Evolutionary conservation across 1,140 invertebrate genomes (phyloP).

Genomic region (Drosophila tani): DNA sequence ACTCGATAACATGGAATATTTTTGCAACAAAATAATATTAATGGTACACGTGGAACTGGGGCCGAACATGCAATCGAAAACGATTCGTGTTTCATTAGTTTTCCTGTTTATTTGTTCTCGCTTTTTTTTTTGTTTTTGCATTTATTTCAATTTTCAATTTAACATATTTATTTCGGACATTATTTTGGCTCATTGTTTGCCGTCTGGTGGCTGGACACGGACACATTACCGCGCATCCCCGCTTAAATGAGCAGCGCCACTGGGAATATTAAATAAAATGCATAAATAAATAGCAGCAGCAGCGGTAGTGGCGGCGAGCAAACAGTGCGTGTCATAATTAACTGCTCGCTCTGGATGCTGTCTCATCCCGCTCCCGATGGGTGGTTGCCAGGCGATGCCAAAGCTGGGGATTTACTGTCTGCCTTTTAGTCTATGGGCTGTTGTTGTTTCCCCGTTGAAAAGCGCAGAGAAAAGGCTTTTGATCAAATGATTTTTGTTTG

Average conservation of each 20-base stretch:
- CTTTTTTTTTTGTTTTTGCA: neutral
- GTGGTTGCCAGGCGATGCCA: constrained; percentile 23
- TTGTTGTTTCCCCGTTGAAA: neutral
- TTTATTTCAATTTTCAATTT: neutral
- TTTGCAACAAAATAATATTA: constrained; percentile 18
- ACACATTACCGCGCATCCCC: neutral
- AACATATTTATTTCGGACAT: neutral
- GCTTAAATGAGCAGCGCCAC: constrained; percentile 32
- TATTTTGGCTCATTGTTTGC: constrained; percentile 23
- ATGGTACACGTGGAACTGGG: constrained; percentile 22
- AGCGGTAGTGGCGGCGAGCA: neutral
- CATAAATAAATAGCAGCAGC: constrained; percentile 42
- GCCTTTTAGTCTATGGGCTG: neutral
- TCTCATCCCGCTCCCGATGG: neutral
- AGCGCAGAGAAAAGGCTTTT: neutral
- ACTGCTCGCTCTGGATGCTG: constrained; percentile 6
- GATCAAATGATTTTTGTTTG: neutral
- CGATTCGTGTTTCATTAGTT: constrained; percentile 65
- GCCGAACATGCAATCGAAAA: constrained; percentile 45
- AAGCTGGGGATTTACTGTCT: constrained; percentile 20
- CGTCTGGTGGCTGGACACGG: constrained; percentile 16
- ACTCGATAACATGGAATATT: constrained; percentile 26
- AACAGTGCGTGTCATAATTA: constrained; percentile 57
- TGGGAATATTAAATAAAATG: constrained; percentile 43
- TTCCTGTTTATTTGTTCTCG: constrained; percentile 21